Evolutionary conservation across 2,113 vertebrate species (phyloP).

Genomic region (Antennarius striatus): DNA sequence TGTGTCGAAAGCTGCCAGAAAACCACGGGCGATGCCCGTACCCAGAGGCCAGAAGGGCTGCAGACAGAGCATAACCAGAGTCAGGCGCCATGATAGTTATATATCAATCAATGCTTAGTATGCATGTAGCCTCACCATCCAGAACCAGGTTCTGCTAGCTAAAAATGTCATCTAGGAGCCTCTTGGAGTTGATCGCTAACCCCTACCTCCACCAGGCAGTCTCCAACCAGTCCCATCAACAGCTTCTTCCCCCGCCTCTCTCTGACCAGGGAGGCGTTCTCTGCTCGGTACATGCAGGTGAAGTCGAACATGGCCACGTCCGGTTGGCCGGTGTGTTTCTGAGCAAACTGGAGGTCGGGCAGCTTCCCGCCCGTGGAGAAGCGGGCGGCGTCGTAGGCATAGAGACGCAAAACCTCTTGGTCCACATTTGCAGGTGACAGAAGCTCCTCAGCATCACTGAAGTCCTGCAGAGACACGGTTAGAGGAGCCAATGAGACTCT

Average conservation of each 20-base stretch:
- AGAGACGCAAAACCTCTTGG: constrained; percentile 76
- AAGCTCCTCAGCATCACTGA: constrained; percentile 77
- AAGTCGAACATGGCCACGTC: constrained; percentile 91
- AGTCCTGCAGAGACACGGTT: constrained; percentile 75
- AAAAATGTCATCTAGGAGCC: background rate
- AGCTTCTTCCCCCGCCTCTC: constrained; percentile 80
- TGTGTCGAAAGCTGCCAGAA: constrained; percentile 87
- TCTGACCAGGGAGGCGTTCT: constrained; percentile 84
- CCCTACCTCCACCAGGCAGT: constrained; percentile 93
- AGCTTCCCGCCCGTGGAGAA: constrained; percentile 84
- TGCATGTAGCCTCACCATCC: too few species aligned
- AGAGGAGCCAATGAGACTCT: constrained; percentile 2
- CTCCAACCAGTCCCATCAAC: constrained; percentile 86
- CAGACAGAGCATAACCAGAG: background rate
- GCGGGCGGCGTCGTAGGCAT: constrained; percentile 82
- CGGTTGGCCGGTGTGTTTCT: constrained; percentile 65
- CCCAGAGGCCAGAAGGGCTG: constrained; percentile 98
- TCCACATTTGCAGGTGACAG: constrained; percentile 81
- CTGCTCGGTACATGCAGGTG: constrained; percentile 88
- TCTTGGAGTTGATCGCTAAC: background rate
- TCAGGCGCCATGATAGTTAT: too few species aligned
- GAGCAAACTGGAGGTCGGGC: constrained; percentile 82
- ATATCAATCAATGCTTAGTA: too few species aligned
- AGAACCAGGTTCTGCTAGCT: background rate
- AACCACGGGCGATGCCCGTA: constrained; percentile 91